phyloP scores from a whole-genome alignment of 2,113 vertebrate genomes.

The Petrocephalus zakoni region DNA sequence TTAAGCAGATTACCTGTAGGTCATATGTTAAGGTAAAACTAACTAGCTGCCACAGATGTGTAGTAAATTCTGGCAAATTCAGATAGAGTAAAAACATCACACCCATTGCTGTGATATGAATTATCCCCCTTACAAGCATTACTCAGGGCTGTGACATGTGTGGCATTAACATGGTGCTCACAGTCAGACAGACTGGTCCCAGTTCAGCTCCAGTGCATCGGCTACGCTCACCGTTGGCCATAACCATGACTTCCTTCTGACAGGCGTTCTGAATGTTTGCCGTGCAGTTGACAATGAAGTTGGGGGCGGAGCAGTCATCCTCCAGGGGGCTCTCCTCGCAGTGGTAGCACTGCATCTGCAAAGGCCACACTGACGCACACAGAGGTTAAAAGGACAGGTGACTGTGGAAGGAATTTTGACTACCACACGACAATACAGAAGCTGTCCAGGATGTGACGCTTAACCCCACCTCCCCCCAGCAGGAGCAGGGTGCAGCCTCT shows the following conservation, averaged over 20 bases:
- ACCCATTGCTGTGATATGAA: not conserved
- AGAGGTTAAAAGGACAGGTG: not conserved
- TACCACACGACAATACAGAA: no score
- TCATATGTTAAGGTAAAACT: not conserved
- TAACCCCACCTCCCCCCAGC: not conserved
- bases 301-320: slow-evolving; percentile 40
- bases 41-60: not conserved
- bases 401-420: no score
- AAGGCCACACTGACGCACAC: slow-evolving; percentile 33
- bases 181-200: not conserved
- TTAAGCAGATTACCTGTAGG: not conserved
- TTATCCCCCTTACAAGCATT: not conserved
- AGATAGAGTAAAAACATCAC: not conserved
- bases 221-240: slow-evolving; percentile 29
- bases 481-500: not conserved
- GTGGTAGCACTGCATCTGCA: slow-evolving; percentile 50
- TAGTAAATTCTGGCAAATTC: not conserved
- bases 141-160: not conserved
- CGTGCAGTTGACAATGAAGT: slow-evolving; percentile 47
- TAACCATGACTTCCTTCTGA: slow-evolving; percentile 45
- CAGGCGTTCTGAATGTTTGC: slow-evolving; percentile 46
- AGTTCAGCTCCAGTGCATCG: not conserved
- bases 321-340: slow-evolving; percentile 41
- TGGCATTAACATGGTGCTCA: not conserved
- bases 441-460: not conserved